Evolutionary conservation across 2,797 vertebrate species (phyloP).

Genomic region (Chelon labrosus): DNA sequence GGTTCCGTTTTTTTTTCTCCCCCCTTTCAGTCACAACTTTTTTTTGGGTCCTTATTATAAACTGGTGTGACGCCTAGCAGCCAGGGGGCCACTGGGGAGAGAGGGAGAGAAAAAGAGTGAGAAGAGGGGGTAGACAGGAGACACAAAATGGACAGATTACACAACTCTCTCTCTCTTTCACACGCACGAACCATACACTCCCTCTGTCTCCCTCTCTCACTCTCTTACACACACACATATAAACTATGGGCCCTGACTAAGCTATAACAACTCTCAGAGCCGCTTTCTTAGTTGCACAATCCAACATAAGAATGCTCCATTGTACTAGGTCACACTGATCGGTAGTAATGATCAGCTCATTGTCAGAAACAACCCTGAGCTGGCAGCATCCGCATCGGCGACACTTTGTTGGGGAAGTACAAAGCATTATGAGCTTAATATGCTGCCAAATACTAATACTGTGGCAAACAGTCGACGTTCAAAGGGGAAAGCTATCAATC

Average conservation of each 20-base stretch:
- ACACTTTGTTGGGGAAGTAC: conserved; percentile 41
- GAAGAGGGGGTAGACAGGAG: conserved; percentile 27
- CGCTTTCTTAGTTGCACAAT: conserved; percentile 75
- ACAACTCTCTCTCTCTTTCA: conserved; percentile 60
- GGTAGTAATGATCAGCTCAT: conserved; percentile 62
- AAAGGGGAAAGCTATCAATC: conserved; percentile 12
- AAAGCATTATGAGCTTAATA: conserved; percentile 25
- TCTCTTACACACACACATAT: conserved; percentile 18
- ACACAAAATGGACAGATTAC: conserved; percentile 75
- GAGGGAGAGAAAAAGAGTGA: background rate
- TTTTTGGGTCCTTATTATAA: conserved; percentile 79
- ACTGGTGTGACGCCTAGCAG: conserved; percentile 76
- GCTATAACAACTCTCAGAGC: conserved; percentile 74
- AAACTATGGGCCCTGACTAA: conserved; percentile 63
- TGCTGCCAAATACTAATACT: conserved; percentile 28
- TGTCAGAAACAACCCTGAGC: too few relatives aligned
- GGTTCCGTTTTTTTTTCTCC: conserved; percentile 52
- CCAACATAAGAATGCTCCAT: conserved; percentile 68
- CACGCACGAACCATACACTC: conserved; percentile 32
- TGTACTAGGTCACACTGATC: conserved; percentile 72
- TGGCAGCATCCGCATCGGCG: conserved; percentile 18
- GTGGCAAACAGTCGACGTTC: conserved; percentile 27
- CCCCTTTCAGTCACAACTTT: conserved; percentile 74
- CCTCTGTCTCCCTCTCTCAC: background rate
- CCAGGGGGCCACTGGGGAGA: conserved; percentile 48